Percentiles rank a stretch among this genome's conserved stretches.
Evolutionary conservation across 2,113 vertebrate species (phyloP).

Genomic region (chimpanzee (Pan troglodytes)): DNA sequence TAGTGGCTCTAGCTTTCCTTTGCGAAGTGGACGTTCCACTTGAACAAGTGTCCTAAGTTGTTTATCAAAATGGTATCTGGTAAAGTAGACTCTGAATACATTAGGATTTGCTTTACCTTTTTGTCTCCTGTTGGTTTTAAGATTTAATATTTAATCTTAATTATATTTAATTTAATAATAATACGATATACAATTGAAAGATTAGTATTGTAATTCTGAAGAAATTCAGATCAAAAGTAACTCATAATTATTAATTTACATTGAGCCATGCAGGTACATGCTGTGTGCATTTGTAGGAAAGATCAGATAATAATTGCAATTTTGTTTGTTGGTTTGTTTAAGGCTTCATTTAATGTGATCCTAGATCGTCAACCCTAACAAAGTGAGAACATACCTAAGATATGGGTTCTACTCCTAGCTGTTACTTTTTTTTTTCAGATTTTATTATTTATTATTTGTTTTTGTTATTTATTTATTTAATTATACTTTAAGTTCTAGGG

Average conservation of each 20-base stretch:
- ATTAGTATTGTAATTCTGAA: not conserved
- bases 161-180: not conserved
- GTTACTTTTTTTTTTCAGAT: too few relatives aligned
- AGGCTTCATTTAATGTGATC: not conserved
- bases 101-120: not conserved
- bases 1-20: accelerated
- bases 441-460: too few relatives aligned
- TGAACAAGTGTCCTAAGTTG: not conserved
- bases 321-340: not conserved
- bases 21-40: not conserved
- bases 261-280: not conserved
- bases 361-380: not conserved
- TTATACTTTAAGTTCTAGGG: too few relatives aligned
- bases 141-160: not conserved
- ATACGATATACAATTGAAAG: not conserved
- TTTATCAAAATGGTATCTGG: not conserved
- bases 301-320: too few relatives aligned
- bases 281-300: not conserved
- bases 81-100: not conserved
- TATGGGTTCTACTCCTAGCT: not conserved
- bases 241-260: not conserved
- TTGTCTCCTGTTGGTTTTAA: not conserved
- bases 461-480: too few relatives aligned
- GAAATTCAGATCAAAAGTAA: not conserved
- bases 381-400: not conserved